phyloP scores from a whole-genome alignment of 1,140 invertebrate species.

The Drosophila setifemur region DNA sequence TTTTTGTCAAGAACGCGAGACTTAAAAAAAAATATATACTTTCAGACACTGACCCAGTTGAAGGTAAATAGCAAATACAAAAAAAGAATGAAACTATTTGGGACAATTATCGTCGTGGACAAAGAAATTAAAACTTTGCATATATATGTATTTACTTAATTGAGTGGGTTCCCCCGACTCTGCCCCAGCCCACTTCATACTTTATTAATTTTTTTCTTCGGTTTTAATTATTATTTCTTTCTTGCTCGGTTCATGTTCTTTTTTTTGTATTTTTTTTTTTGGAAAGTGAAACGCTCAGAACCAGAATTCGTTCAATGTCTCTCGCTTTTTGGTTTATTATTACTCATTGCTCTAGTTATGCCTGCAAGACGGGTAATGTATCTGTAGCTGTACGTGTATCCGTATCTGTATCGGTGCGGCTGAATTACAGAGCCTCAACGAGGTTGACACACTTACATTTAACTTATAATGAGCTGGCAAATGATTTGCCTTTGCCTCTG shows the following conservation, averaged over 20 bases:
- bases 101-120: slow-evolving; percentile 33
- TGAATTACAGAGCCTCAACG: slow-evolving; percentile 47
- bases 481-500: slow-evolving; percentile 26
- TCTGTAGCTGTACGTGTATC: slow-evolving; percentile 6
- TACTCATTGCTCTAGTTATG: slow-evolving; percentile 65
- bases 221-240: slow-evolving; percentile 19
- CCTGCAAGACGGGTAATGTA: slow-evolving; percentile 41
- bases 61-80: slow-evolving; percentile 30
- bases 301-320: slow-evolving; percentile 56
- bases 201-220: slow-evolving; percentile 34
- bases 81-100: slow-evolving; percentile 38
- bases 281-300: slow-evolving; percentile 70
- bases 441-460: slow-evolving; percentile 69
- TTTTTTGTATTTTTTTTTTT: slow-evolving; percentile 11
- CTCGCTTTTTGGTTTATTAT: slow-evolving; percentile 45
- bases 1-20: slow-evolving; percentile 56
- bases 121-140: slow-evolving; percentile 47
- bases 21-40: slow-evolving; percentile 26
- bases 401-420: slow-evolving; percentile 24
- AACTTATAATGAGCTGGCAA: slow-evolving; percentile 46
- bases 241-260: neutral
- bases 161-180: slow-evolving; percentile 4
- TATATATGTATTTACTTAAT: slow-evolving; percentile 29
- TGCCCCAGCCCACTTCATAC: slow-evolving; percentile 4
- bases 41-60: slow-evolving; percentile 66